A percentile compares a stretch with the other conserved stretches of the same genome.
Evolutionary conservation across 2,113 vertebrate species (phyloP).

Genomic region (Promerops cafer): DNA sequence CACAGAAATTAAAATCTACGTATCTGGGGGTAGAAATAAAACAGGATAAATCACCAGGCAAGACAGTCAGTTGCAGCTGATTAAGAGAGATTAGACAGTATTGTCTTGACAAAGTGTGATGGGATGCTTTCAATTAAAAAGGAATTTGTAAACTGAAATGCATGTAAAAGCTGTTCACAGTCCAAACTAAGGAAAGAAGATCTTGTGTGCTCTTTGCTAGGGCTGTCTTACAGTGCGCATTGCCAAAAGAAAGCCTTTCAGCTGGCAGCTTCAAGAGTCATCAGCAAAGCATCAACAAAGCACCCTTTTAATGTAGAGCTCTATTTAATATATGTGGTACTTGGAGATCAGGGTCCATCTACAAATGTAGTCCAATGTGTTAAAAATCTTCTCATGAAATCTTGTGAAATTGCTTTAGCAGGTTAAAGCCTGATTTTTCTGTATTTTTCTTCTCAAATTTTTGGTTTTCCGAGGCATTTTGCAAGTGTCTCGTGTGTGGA

Average conservation of each 20-base stretch:
- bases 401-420: neutral
- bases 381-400: neutral
- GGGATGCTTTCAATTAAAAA: slow-evolving; percentile 27
- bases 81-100: slow-evolving; percentile 10
- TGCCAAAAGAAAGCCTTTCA: neutral
- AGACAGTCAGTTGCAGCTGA: neutral
- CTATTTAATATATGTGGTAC: neutral
- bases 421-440: neutral
- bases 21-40: neutral
- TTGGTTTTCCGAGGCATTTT: neutral
- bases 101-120: neutral
- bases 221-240: neutral
- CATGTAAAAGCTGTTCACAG: neutral
- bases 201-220: neutral
- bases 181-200: neutral
- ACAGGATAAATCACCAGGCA: neutral
- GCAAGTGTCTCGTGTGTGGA: neutral
- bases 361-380: neutral
- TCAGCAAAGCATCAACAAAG: neutral
- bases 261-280: neutral
- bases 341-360: neutral
- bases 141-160: neutral
- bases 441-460: neutral
- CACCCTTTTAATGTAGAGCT: neutral
- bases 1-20: neutral